Percentiles rank a stretch among this genome's conserved stretches.
Conservation (phyloP, 2,113 vertebrate genomes). For the Xiphophorus couchianus region DNA sequence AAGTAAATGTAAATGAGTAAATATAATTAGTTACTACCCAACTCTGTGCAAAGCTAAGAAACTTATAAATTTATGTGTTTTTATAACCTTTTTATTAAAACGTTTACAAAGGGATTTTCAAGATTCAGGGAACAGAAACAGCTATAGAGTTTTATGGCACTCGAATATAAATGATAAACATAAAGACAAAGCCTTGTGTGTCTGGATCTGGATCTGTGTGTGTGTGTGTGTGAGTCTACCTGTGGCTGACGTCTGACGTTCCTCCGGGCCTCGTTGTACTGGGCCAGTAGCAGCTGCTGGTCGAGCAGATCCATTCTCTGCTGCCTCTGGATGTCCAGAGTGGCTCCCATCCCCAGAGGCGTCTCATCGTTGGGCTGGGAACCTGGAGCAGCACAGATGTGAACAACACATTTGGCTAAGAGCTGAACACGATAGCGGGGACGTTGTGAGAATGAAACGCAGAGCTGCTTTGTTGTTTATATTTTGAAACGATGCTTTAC, state of each 20-base stretch:
- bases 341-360: conserved; percentile 93
- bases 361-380: conserved; percentile 85
- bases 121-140: neutral
- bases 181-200: neutral
- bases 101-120: neutral
- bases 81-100: too few relatives aligned
- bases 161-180: too few relatives aligned
- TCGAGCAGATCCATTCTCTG: conserved; percentile 93
- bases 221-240: conserved; percentile 19
- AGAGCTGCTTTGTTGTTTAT: neutral
- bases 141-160: neutral
- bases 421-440: neutral
- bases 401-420: neutral
- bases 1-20: too few relatives aligned
- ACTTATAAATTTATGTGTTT: too few relatives aligned
- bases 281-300: conserved; percentile 92
- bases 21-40: too few relatives aligned
- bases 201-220: neutral
- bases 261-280: conserved; percentile 86
- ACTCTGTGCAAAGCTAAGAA: neutral
- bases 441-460: neutral
- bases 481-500: neutral
- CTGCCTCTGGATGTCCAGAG: conserved; percentile 94
- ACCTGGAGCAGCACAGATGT: conserved; percentile 46
- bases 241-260: conserved; percentile 84